Conservation (phyloP, 2,113 vertebrate genomes). For the Phylloscopus whistleri region DNA sequence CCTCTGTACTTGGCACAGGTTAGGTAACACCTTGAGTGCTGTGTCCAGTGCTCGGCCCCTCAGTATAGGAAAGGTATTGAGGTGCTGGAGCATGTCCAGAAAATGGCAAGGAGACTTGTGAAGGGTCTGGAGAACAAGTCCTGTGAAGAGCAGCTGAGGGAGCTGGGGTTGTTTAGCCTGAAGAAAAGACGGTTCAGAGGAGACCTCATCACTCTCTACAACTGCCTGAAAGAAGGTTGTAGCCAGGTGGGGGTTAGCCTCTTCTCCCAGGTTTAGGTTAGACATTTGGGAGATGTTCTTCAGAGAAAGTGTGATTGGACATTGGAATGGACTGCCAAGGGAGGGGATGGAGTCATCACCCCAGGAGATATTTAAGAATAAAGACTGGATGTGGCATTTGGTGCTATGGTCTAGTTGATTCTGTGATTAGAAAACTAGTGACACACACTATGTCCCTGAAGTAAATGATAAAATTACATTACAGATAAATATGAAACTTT, state of each 20-base stretch:
- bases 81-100: background rate
- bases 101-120: background rate
- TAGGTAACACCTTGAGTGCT: background rate
- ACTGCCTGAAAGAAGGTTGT: too few relatives aligned
- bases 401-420: background rate
- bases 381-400: background rate
- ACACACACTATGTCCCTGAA: background rate
- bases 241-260: accelerated
- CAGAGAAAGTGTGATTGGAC: background rate
- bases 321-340: background rate
- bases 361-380: background rate
- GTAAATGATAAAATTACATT: background rate
- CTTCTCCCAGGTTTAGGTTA: background rate
- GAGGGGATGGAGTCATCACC: background rate
- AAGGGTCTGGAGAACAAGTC: too few relatives aligned
- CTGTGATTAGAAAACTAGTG: background rate
- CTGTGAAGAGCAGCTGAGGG: too few relatives aligned
- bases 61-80: background rate
- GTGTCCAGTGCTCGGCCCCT: accelerated
- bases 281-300: background rate
- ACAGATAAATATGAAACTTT: background rate
- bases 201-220: too few relatives aligned
- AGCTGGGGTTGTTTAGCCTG: too few relatives aligned
- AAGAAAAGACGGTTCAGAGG: too few relatives aligned
- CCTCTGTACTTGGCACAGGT: accelerated